A percentile compares a stretch with the other conserved stretches of the same genome.
phyloP scores from a whole-genome alignment of 30 jellyfish, hydroid and myxozoan genomes.

The Rhopilema esculentum region DNA sequence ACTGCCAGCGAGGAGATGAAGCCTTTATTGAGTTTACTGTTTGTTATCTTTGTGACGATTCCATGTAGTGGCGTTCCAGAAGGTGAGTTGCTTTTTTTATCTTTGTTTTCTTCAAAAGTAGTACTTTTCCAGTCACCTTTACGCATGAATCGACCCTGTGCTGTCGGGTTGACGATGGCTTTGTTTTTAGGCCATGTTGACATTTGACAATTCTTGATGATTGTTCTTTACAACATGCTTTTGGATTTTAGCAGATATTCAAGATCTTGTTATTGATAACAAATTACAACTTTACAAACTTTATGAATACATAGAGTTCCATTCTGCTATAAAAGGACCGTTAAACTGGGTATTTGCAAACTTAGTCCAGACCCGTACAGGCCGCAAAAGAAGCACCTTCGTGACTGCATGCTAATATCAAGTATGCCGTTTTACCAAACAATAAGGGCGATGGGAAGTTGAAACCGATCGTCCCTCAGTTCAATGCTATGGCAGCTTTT shows the following conservation, averaged over 20 bases:
- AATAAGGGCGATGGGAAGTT: too few relatives aligned
- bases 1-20: neutral
- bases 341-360: too few relatives aligned
- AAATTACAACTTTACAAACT: neutral
- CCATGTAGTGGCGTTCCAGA: constrained; percentile 39
- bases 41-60: neutral
- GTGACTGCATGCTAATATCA: neutral
- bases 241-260: neutral
- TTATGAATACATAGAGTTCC: neutral
- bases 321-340: neutral
- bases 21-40: neutral
- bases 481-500: too few relatives aligned
- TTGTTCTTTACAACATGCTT: neutral
- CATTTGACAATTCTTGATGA: neutral
- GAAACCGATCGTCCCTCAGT: too few relatives aligned
- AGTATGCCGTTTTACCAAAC: neutral
- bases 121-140: neutral
- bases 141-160: neutral
- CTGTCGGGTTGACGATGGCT: neutral
- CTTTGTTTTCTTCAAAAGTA: neutral
- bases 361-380: neutral
- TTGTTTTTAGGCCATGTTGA: neutral
- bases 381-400: neutral
- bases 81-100: constrained; percentile 6
- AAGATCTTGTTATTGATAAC: neutral